Base-by-base conservation (phyloP, 2,888 invertebrate genomes). In the Tethea ocularis region DNA sequence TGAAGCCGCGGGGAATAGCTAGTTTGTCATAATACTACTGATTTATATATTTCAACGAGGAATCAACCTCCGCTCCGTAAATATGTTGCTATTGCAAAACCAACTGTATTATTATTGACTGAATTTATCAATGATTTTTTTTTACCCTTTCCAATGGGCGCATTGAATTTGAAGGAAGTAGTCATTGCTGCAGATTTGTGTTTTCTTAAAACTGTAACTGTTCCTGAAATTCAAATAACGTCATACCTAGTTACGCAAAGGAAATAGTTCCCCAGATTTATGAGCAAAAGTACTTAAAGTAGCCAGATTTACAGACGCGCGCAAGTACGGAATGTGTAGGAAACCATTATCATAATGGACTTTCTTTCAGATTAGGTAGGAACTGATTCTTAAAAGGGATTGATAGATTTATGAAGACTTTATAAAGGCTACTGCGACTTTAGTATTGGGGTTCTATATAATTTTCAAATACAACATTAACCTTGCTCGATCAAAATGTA, bases 171-270 rank as follows among this genome's bases (percentile, higher is more conserved):
- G 22, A 74, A 52, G 0, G 78, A 69, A 13, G 83, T 74, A 17
- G 68, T 64, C 7, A 84, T 77, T 7, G 78, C 81, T 1, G 80
- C 74, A n/a, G 86, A 84, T 67, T 77, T 84, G 33, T 75, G 79
- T 53, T 80, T 80, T 55, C 61, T 77, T 22, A 69, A 17, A 24
- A 62, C 67, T 52, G 80, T 75, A 61, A 73, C 77, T 61, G 84
- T 86, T 57, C 84, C 89, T 88, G 72, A 77, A 83, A 84, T 68
- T 63, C 75, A 79, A 83, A 79, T 56, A 69, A 58, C 72, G 75
- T 83, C 67, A 74, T 59, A n/a, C n/a, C n/a, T n/a, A 64, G 57
- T 58, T 63, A 60, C 64, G 61, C 58, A 64, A 71, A 73, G 68
- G 71, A 78, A 78, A 78, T 70, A 66, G 67, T 67, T 67, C 46